Conservation (phyloP, 2,888 invertebrate genomes). For the Serrognathus titanus region DNA sequence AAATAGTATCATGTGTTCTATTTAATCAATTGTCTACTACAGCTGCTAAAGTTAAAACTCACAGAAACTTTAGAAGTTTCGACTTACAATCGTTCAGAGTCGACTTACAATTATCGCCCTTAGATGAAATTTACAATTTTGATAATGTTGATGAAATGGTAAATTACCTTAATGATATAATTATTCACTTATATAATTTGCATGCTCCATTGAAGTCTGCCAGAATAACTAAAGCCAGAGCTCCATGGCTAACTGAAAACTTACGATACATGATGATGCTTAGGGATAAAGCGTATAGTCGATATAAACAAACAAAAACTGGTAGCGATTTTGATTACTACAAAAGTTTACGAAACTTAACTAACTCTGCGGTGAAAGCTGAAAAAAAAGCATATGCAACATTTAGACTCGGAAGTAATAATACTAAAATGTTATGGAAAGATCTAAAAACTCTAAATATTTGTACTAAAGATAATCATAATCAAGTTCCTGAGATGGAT, state of each 20-base stretch:
- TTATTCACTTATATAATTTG: neutral
- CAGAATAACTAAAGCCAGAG: neutral
- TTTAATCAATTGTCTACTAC: no score
- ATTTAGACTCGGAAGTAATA: neutral
- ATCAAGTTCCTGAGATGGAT: no score
- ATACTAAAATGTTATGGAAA: neutral
- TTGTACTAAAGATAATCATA: neutral
- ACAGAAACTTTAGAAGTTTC: no score
- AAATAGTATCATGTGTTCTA: no score
- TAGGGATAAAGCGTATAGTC: conserved; percentile 5
- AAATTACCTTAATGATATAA: no score
- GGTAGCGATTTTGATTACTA: neutral
- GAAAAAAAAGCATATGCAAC: neutral
- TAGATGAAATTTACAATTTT: no score
- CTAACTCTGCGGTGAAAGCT: neutral
- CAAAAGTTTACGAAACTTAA: neutral
- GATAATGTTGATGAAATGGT: no score
- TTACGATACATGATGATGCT: neutral
- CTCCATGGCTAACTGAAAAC: conserved; percentile 2
- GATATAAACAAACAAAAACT: neutral
- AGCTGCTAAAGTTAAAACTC: no score
- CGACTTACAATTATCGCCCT: no score
- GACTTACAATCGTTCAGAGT: neutral
- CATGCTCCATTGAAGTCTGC: conserved; percentile 4
- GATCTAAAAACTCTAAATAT: neutral